Percentiles rank a stretch among this genome's conserved stretches.
These are phyloP conservation scores for Pan troglodytes DNA, from an alignment of 2,113 vertebrate species.

Conservation along the genomic window NHGRI_mPanTro3-v2.1_pri NC_086015.1:120092001-120092500, in stretches of 20 bases:
- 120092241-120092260: background rate
- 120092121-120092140: background rate
- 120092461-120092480: background rate
- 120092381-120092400: background rate
- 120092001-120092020: background rate
- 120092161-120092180: background rate
- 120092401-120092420: background rate
- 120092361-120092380: background rate
- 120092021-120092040: background rate
- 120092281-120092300: background rate
- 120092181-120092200: background rate
- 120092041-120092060: background rate
- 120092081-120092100: background rate
- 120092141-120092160: background rate
- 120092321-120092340: background rate
- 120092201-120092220: background rate
- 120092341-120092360: background rate
- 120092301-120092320: background rate
- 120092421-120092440: background rate
- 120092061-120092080: background rate
- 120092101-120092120: background rate
- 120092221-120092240: background rate
- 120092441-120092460: background rate
- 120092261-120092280: background rate
- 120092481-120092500: background rate